A percentile compares a stretch with the other conserved stretches of the same genome.
Conservation (phyloP, 1,140 invertebrate species). For the Phortica variegata region DNA sequence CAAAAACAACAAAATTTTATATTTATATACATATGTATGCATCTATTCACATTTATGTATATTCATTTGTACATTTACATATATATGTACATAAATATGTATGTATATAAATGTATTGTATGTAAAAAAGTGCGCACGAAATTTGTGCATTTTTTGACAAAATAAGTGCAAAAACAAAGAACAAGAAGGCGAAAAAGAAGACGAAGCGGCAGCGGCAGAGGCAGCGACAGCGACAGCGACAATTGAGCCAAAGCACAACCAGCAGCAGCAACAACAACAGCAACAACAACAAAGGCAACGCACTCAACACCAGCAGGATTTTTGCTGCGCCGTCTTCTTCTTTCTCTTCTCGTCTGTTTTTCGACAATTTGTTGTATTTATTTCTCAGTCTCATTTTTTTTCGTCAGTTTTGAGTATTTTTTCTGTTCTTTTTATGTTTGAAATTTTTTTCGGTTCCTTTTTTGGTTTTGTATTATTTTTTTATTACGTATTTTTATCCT, state of each 20-base stretch:
- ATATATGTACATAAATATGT: slow-evolving; percentile 5
- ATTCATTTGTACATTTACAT: slow-evolving; percentile 34
- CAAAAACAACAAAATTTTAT: too few relatives aligned
- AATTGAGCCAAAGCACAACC: not conserved
- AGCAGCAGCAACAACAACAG: not conserved
- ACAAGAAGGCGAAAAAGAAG: not conserved
- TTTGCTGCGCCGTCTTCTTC: too few relatives aligned
- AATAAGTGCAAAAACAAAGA: slow-evolving; percentile 35
- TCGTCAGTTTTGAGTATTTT: too few relatives aligned
- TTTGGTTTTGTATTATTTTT: slow-evolving; percentile 11
- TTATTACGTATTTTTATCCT: slow-evolving; percentile 21
- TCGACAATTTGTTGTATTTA: too few relatives aligned
- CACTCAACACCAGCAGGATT: not conserved
- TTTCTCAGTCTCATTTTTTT: too few relatives aligned
- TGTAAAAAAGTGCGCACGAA: not conserved
- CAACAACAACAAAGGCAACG: not conserved
- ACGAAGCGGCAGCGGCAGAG: not conserved
- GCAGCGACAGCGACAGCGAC: not conserved
- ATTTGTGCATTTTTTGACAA: slow-evolving; percentile 16
- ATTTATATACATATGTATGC: too few relatives aligned
- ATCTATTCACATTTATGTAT: slow-evolving; percentile 53
- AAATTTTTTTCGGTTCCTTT: slow-evolving; percentile 23
- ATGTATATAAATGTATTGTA: slow-evolving; percentile 6
- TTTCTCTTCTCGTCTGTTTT: not conserved
- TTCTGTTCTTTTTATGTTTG: too few relatives aligned